phyloP scores from a whole-genome alignment of 2,888 invertebrate genomes.

The Trachelus tabidus region DNA sequence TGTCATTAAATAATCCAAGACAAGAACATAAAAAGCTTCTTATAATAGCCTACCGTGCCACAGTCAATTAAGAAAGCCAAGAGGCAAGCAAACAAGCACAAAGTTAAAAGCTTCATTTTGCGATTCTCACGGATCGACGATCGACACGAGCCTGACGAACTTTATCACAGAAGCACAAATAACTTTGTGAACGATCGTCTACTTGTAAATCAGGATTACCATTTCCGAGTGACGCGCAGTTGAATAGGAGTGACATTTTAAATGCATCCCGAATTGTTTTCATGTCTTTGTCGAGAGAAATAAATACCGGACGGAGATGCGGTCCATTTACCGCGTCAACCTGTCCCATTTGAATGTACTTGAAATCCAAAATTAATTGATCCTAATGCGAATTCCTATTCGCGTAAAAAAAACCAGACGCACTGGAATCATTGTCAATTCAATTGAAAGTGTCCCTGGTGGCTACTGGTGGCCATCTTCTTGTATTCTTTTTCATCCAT shows the following conservation, averaged over 20 bases:
- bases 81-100: slow-evolving; percentile 6
- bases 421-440: not conserved
- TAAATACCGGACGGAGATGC: slow-evolving; percentile 28
- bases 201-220: not conserved
- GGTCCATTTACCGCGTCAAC: slow-evolving; percentile 26
- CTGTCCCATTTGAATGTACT: slow-evolving; percentile 1
- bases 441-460: not conserved
- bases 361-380: not conserved
- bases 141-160: not conserved
- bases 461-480: not conserved
- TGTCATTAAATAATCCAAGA: not conserved
- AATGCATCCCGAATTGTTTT: slow-evolving; percentile 13
- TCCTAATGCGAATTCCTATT: not conserved
- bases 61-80: slow-evolving; percentile 7
- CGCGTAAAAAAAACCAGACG: not conserved
- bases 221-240: slow-evolving; percentile 12
- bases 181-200: slow-evolving; percentile 1
- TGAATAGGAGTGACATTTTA: slow-evolving; percentile 23
- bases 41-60: slow-evolving; percentile 6
- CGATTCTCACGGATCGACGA: not conserved
- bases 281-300: slow-evolving; percentile 21
- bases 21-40: not conserved
- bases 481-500: not conserved
- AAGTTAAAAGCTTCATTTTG: slow-evolving; percentile 9
- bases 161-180: not conserved